Evolutionary conservation across 2,113 vertebrate genomes (phyloP).

Genomic region (Gadus chalcogrammus): DNA sequence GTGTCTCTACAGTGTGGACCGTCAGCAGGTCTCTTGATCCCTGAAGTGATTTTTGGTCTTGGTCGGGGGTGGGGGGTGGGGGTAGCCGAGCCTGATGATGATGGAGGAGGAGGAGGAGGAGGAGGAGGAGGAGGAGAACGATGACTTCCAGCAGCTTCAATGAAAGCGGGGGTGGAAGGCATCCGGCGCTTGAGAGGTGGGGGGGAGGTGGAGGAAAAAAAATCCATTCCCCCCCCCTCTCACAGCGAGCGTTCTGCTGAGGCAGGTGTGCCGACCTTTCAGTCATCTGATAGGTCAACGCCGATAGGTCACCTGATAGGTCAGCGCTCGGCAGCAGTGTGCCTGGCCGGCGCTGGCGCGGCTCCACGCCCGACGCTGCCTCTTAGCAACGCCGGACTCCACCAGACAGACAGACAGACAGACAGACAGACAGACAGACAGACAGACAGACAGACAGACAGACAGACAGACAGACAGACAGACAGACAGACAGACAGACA

Average conservation of each 20-base stretch:
- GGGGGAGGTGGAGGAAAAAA: constrained; percentile 36
- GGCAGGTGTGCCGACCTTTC: constrained; percentile 71
- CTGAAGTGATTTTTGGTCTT: constrained; percentile 38
- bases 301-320: too few relatives aligned
- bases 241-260: constrained; percentile 68
- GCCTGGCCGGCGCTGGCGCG: constrained; percentile 58
- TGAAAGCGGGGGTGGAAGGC: constrained; percentile 53
- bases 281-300: constrained; percentile 69
- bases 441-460: not conserved
- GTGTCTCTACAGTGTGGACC: constrained; percentile 51
- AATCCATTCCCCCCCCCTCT: constrained; percentile 64
- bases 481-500: not conserved
- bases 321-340: constrained; percentile 41
- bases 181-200: constrained; percentile 33
- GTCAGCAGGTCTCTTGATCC: constrained; percentile 71
- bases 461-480: not conserved
- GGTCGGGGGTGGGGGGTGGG: constrained; percentile 28
- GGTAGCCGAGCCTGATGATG: constrained; percentile 37
- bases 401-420: constrained; percentile 52
- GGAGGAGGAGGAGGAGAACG: not conserved
- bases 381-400: constrained; percentile 64
- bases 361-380: constrained; percentile 46
- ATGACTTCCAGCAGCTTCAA: constrained; percentile 54
- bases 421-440: not conserved
- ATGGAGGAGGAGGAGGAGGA: constrained; percentile 7